These are phyloP conservation scores for Acipenser ruthenus DNA, from an alignment of 2,797 vertebrate species.

Conservation along the genomic window DNA sequence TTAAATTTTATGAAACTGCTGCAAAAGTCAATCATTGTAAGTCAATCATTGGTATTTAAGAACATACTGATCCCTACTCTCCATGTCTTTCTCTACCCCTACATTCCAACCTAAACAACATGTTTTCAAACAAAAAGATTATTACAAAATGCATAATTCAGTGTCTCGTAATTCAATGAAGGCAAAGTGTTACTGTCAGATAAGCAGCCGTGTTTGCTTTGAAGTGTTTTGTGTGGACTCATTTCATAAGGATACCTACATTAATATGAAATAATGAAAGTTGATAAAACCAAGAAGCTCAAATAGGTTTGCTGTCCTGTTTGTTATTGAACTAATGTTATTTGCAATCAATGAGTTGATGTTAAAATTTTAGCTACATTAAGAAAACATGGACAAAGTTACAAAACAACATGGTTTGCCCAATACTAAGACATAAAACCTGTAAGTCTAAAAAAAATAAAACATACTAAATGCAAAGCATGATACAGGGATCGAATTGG, in stretches of 20 bases:
- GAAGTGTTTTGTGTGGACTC: neutral
- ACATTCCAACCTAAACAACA: neutral
- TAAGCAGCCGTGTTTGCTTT: neutral
- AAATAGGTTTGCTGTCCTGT: constrained; percentile 19
- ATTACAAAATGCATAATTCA: neutral
- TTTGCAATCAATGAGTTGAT: constrained; percentile 41
- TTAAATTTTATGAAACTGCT: too few species aligned
- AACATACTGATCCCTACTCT: neutral
- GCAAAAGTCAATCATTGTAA: too few species aligned
- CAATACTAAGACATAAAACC: constrained; percentile 8
- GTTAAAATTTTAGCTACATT: constrained; percentile 21
- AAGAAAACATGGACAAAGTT: constrained; percentile 5
- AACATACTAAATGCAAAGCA: constrained; percentile 5
- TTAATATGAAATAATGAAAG: constrained; percentile 7
- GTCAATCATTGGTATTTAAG: neutral
- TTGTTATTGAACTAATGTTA: constrained; percentile 12
- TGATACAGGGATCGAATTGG: constrained; percentile 1
- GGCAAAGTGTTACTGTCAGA: neutral
- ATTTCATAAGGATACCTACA: too few species aligned
- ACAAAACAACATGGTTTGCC: constrained; percentile 5
- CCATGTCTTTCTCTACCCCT: neutral
- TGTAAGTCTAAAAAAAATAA: constrained; percentile 2
- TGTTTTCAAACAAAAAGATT: neutral
- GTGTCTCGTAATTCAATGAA: neutral
- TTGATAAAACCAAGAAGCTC: constrained; percentile 33